Evolutionary conservation across 2,113 vertebrate species (phyloP).

Genomic region (Benitochromis conjunctus): DNA sequence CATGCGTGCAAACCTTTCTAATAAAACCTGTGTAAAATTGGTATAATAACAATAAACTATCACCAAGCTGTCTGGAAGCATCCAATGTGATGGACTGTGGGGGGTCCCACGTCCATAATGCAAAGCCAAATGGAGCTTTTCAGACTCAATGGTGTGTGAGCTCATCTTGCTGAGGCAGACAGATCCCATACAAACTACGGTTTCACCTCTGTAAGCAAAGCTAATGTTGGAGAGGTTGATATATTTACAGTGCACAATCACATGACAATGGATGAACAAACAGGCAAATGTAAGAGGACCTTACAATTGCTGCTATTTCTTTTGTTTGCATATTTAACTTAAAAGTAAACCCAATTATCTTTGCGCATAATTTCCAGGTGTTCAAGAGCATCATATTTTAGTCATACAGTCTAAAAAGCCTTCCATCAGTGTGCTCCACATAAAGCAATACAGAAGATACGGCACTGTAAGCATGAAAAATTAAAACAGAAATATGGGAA

Average conservation of each 20-base stretch:
- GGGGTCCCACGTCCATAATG: constrained; percentile 59
- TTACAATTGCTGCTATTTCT: background rate
- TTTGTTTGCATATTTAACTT: background rate
- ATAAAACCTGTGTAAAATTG: background rate
- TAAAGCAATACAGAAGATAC: background rate
- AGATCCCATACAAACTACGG: constrained; percentile 71
- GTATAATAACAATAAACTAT: background rate
- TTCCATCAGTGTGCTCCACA: background rate
- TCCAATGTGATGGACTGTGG: constrained; percentile 28
- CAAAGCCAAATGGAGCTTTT: constrained; percentile 74
- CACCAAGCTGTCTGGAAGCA: constrained; percentile 38
- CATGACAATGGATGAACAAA: constrained; percentile 6
- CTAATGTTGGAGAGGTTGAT: constrained; percentile 54
- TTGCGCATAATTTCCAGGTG: background rate
- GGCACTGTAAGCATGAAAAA: background rate
- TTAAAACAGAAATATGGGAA: background rate
- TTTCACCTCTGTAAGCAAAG: constrained; percentile 81
- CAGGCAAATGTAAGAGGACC: background rate
- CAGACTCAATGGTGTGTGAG: constrained; percentile 72
- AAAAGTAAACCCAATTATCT: background rate
- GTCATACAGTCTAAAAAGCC: background rate
- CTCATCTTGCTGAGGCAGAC: constrained; percentile 78
- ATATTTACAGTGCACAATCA: constrained; percentile 41
- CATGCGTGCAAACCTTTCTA: background rate
- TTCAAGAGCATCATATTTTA: background rate